Percentiles rank a stretch among this genome's conserved stretches.
phyloP scores from a whole-genome alignment of 2,797 vertebrate species.

The Artibeus jamaicensis region DNA sequence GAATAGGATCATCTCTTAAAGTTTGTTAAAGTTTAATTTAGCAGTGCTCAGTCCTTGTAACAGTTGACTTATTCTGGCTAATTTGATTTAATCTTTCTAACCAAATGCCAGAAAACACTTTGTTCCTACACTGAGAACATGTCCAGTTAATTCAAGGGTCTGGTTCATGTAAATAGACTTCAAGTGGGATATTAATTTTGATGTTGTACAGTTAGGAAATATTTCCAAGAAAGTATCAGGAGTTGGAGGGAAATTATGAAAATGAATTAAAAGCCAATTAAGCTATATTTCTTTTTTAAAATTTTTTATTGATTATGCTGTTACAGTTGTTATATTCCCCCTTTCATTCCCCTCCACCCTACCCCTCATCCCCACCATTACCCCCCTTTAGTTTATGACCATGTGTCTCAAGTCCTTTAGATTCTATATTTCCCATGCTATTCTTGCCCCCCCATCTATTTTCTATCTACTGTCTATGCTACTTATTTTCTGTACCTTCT shows the following conservation, averaged over 20 bases:
- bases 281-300: too few relatives aligned
- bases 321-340: too few relatives aligned
- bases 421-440: too few relatives aligned
- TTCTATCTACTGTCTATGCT: too few relatives aligned
- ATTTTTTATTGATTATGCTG: too few relatives aligned
- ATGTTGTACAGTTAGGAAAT: slow-evolving; percentile 26
- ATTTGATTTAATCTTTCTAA: slow-evolving; percentile 66
- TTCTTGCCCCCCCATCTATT: too few relatives aligned
- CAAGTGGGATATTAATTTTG: neutral
- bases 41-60: slow-evolving; percentile 40
- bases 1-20: slow-evolving; percentile 46
- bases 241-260: slow-evolving; percentile 25
- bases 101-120: slow-evolving; percentile 47
- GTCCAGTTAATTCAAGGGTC: slow-evolving; percentile 44
- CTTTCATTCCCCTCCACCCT: too few relatives aligned
- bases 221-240: neutral
- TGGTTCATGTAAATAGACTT: slow-evolving; percentile 42
- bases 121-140: slow-evolving; percentile 54
- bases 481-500: too few relatives aligned
- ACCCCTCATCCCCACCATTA: too few relatives aligned
- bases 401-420: too few relatives aligned
- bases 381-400: too few relatives aligned
- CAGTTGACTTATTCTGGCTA: slow-evolving; percentile 52
- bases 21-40: slow-evolving; percentile 60
- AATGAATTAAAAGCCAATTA: neutral